Evolutionary conservation across 2,888 invertebrate species (phyloP).

Genomic region (Hyles lineata): DNA sequence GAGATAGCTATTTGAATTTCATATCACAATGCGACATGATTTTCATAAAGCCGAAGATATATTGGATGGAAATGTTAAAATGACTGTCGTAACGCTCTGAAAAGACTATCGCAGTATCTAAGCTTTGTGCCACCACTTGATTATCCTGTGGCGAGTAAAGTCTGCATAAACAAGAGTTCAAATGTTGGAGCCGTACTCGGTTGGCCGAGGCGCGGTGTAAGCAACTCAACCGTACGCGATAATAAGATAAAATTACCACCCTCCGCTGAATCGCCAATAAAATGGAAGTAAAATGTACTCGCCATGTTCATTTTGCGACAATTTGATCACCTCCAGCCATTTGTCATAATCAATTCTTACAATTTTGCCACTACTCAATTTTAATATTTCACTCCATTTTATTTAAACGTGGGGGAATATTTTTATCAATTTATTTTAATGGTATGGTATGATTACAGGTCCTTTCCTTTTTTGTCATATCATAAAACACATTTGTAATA

Average conservation of each 20-base stretch:
- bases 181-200: conserved; percentile 40
- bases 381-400: neutral
- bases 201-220: conserved; percentile 31
- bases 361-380: conserved; percentile 2
- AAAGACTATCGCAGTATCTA: conserved; percentile 38
- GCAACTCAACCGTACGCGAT: conserved; percentile 45
- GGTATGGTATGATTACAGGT: neutral
- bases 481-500: no score
- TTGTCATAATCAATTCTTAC: conserved; percentile 60
- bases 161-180: conserved; percentile 39
- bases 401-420: neutral
- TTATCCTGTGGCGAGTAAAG: conserved; percentile 40
- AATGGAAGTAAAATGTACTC: conserved; percentile 46
- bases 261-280: conserved; percentile 57
- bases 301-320: conserved; percentile 60
- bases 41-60: conserved; percentile 22
- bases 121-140: conserved; percentile 40
- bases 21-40: conserved; percentile 35
- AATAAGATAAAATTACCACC: conserved; percentile 58
- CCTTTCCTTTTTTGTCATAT: neutral
- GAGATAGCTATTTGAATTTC: conserved; percentile 34
- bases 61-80: conserved; percentile 21
- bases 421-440: neutral
- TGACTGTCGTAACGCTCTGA: conserved; percentile 37
- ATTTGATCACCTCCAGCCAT: conserved; percentile 59